Base-by-base conservation (phyloP, 2,113 vertebrate species). In the Microtus richardsoni region DNA sequence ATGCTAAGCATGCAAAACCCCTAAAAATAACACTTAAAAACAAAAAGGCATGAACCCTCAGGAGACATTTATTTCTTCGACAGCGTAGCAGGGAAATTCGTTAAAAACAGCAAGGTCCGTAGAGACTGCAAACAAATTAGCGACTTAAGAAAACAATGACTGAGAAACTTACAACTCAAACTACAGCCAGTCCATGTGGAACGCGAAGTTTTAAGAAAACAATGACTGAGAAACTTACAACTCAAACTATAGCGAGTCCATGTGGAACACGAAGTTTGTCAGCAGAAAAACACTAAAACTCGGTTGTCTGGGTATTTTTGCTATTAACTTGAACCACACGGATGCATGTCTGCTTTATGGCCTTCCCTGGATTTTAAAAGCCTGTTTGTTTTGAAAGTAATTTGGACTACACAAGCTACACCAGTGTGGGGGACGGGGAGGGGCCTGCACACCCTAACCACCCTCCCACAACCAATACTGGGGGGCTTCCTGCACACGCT, bases 1-100 rank as follows among this genome's bases (percentile, higher is more conserved):
- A 97, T 97, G 96, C 97, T 97, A 97, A 97, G 83, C 97, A 97
- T 0, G 4, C 89, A 98, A 86, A 96, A 97, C 97, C 96, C 97
- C 96, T 96, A 94, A 93, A 98, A 98, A 98, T 97, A 98, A 98
- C 98, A 98, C 95, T 98, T 97, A 93, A 97, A 98, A 97, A 3
- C 89, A 95, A 97, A 98, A 97, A 97, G 89, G 62, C 86, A 96
- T 0, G 0, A 97, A 82, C 96, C 90, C 97, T 97, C 96, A 97
- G 96, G 98, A 98, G 95, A 89, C 73, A 95, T 97, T 97, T 97
- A 91, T 98, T 98, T 98, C 95, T 97, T 97, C 70, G 91, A 58
- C 64, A 96, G 39, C 74, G 66, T 3, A 97, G 93, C 86, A 96
- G 95, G 93, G 91, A 96, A 97, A 97, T 98, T 97, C 90, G 97